Conservation (phyloP, 2,113 vertebrate genomes). For the Saiga tatarica region DNA sequence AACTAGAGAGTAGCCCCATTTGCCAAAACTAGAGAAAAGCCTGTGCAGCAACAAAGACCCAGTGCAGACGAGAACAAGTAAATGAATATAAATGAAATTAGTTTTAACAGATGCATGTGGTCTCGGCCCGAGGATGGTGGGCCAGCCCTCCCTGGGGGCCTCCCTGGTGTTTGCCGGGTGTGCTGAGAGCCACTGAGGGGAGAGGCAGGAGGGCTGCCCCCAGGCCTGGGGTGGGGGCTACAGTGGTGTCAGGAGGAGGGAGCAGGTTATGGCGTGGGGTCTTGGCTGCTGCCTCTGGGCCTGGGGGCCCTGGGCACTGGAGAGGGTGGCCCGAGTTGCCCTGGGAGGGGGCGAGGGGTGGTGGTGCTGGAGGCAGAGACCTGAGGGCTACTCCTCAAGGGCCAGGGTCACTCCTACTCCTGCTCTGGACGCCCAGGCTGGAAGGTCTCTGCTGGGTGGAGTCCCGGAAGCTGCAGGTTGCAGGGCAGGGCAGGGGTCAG, state of each 20-base stretch:
- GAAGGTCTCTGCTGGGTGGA: background rate
- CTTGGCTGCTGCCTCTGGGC: background rate
- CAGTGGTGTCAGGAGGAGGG: background rate
- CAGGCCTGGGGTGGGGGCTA: background rate
- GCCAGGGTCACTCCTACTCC: too few relatives aligned
- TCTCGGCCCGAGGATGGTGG: background rate
- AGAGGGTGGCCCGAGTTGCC: background rate
- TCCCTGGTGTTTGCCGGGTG: background rate
- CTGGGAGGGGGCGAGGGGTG: rapidly evolving
- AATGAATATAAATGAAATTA: background rate
- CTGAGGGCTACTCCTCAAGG: background rate
- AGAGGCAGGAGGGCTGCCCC: background rate
- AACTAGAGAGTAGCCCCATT: background rate
- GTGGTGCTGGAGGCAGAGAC: background rate
- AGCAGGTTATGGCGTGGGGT: background rate
- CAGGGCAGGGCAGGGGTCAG: background rate
- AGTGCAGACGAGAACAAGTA: background rate
- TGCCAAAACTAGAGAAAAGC: background rate
- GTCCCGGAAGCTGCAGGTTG: background rate
- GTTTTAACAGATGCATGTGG: background rate
- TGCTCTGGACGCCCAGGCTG: rapidly evolving
- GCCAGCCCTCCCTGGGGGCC: too few relatives aligned
- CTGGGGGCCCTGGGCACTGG: background rate
- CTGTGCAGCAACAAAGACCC: background rate
- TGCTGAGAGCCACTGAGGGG: background rate